Percentiles rank a stretch among this genome's conserved stretches.
Evolutionary conservation across 2,113 vertebrate species (phyloP).

Genomic region (Chloebia gouldiae): DNA sequence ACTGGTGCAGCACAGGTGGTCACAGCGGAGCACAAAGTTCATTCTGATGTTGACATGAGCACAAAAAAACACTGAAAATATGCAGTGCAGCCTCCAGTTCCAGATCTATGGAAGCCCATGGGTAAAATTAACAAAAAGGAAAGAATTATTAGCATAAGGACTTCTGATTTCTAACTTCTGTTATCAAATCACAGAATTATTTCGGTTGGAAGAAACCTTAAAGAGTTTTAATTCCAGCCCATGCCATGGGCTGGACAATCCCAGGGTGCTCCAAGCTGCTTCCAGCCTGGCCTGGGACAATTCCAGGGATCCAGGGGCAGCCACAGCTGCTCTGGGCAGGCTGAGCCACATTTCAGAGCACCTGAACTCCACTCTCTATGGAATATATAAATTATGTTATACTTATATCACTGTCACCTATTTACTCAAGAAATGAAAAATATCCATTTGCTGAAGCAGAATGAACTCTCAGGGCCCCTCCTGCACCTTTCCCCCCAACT

Average conservation of each 20-base stretch:
- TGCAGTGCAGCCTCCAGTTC: rapidly evolving
- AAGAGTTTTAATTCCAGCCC: neutral
- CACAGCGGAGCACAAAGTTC: neutral
- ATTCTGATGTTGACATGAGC: rapidly evolving
- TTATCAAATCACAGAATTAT: neutral
- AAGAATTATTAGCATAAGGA: neutral
- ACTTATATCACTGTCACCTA: neutral
- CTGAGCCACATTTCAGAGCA: rapidly evolving
- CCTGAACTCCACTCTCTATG: rapidly evolving
- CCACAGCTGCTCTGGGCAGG: neutral
- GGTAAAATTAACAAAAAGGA: neutral
- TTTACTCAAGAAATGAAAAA: neutral
- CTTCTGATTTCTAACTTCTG: neutral
- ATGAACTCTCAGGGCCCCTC: neutral
- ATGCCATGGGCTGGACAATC: neutral
- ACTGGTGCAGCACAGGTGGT: neutral
- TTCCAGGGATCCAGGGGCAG: neutral
- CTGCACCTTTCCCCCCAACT: neutral
- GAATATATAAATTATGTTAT: neutral
- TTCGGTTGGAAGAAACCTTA: neutral
- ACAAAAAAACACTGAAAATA: neutral
- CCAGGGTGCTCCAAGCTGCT: neutral
- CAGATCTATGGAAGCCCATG: rapidly evolving
- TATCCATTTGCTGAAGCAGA: rapidly evolving
- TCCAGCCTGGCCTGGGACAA: neutral